phyloP scores from a whole-genome alignment of 2,888 invertebrate genomes.

The Geophilus truncorum region DNA sequence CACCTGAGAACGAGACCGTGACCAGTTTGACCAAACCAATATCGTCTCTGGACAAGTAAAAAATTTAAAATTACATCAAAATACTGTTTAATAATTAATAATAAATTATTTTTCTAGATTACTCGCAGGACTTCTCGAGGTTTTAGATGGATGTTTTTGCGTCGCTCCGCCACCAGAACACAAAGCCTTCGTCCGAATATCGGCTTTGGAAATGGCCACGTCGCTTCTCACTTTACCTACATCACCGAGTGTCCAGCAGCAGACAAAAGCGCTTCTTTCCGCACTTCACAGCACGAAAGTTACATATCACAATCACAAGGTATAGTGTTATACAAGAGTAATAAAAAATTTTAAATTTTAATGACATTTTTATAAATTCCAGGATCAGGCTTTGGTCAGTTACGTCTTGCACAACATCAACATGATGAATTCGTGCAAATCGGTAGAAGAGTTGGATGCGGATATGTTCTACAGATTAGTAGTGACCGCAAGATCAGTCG shows the following conservation, averaged over 20 bases:
- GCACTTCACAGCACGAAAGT: slow-evolving; percentile 68
- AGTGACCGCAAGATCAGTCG: slow-evolving; percentile 75
- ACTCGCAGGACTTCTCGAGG: slow-evolving; percentile 63
- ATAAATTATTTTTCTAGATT: slow-evolving; percentile 48
- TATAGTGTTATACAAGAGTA: too few relatives aligned
- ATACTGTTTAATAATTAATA: slow-evolving; percentile 13
- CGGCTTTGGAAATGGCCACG: slow-evolving; percentile 63
- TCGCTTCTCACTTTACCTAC: slow-evolving; percentile 64
- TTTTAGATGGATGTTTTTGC: slow-evolving; percentile 66
- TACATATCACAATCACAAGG: slow-evolving; percentile 82
- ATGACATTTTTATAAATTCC: slow-evolving; percentile 39
- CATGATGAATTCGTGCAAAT: slow-evolving; percentile 55
- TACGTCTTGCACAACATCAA: slow-evolving; percentile 55
- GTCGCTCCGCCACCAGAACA: slow-evolving; percentile 44
- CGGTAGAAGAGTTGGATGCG: slow-evolving; percentile 70
- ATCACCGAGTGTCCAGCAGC: slow-evolving; percentile 65
- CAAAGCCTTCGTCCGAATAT: slow-evolving; percentile 47
- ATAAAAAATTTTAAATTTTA: not conserved
- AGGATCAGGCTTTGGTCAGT: slow-evolving; percentile 78
- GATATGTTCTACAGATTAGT: slow-evolving; percentile 85
- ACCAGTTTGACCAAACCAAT: slow-evolving; percentile 50
- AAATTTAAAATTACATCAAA: not conserved
- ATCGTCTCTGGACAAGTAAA: slow-evolving; percentile 57
- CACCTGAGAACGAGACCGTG: slow-evolving; percentile 37
- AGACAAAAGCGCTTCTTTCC: slow-evolving; percentile 75